Evolutionary conservation across 2,113 vertebrate species (phyloP), one percentile per base, ranked within the genome.

Genomic region (Hippolais icterina): DNA sequence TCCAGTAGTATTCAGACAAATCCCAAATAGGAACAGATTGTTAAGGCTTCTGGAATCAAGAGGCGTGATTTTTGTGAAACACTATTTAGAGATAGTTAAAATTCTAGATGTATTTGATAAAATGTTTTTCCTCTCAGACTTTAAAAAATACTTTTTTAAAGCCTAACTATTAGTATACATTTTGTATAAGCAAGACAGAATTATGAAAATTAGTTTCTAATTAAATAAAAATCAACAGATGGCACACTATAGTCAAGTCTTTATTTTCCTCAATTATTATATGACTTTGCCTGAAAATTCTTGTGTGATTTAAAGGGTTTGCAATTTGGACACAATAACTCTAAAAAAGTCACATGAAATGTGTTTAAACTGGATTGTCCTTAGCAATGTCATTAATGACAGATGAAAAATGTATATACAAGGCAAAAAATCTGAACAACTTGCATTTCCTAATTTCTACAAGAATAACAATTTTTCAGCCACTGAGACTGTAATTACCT

Each of bases 171-270:
- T 94, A 71, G 54, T 19, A 86, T 18, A 78, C 22, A 69, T 29
- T 83, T 54, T 31, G 13, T 35, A 29, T 42, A 79, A 94, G 60
- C 1, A 10, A 93, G 46, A 66, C 39, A 96, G 83, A 94, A 71
- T 78, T 80, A 74, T 75, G 71, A 68, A 68, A 61, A 66, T 49
- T 4, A 60, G 64, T 92, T 74, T 83, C 82, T 82, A 93, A 94
- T 94, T 92, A 80, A 86, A 87, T 29, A 84, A 70, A 90, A 95
- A 90, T 82, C 80, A 92, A 87, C 94, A 96, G 92, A 96, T 94
- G 93, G 91, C 63, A 88, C 88, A 83, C 49, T 83, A 91, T 81
- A 96, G 52, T 68, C 76, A 95, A 91, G 49, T 29, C 74, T 72
- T 60, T 74, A 49, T 89, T 88, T 88, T 92, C 69, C 37, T 52